These are phyloP conservation scores for Volucella bombylans DNA, from an alignment of 2,888 invertebrate genomes.

Conservation along the genomic window DNA sequence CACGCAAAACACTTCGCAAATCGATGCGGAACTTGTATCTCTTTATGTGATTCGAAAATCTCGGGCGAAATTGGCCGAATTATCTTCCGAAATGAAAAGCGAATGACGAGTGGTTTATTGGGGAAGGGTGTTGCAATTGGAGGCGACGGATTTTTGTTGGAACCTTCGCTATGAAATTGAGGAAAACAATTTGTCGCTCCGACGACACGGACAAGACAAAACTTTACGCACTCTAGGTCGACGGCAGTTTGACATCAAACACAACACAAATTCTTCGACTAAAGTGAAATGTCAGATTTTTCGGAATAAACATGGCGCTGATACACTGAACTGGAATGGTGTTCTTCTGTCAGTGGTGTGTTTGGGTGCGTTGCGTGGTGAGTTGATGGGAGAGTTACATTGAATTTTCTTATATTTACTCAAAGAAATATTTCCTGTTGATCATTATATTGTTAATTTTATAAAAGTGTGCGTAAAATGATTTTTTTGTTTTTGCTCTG, in stretches of 20 bases:
- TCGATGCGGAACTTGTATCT: conserved; percentile 34
- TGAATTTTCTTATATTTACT: conserved; percentile 4
- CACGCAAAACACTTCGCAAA: conserved; percentile 55
- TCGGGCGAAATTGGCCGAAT: background rate
- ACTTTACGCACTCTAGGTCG: conserved; percentile 64
- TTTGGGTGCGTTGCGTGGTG: conserved; percentile 25
- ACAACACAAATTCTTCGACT: conserved; percentile 54
- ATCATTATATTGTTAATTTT: too few relatives aligned
- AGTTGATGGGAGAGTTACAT: conserved; percentile 14
- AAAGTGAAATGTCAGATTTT: conserved; percentile 65
- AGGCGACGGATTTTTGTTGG: conserved; percentile 3
- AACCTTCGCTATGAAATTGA: conserved; percentile 47
- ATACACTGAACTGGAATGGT: conserved; percentile 43
- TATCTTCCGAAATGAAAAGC: background rate
- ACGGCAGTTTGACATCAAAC: conserved; percentile 66
- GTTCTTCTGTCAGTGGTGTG: conserved; percentile 14
- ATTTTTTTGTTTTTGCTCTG: too few relatives aligned
- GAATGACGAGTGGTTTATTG: background rate
- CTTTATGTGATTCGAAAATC: background rate
- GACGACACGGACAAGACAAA: conserved; percentile 51
- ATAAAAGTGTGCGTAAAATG: too few relatives aligned
- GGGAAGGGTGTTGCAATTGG: background rate
- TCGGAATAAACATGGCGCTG: conserved; percentile 67
- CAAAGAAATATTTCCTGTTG: too few relatives aligned
- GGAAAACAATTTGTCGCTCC: conserved; percentile 32